These are phyloP conservation scores for Hozukius guyotensis DNA, from an alignment of 2,797 vertebrate species.

Conservation along the genomic window DNA sequence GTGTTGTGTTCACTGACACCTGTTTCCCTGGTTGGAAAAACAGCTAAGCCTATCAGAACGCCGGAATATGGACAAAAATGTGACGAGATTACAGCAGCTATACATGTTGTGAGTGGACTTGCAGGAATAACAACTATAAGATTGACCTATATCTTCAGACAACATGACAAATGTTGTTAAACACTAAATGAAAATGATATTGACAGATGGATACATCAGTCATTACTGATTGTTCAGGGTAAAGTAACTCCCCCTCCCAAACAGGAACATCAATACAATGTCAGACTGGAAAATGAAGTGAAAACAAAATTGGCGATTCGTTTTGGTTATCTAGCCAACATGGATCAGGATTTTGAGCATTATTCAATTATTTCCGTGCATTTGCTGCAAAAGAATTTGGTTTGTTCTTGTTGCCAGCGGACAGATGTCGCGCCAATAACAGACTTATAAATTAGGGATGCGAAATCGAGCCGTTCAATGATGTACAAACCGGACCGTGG, in stretches of 20 bases:
- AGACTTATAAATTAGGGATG: neutral
- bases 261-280: neutral
- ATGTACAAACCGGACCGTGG: no score
- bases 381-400: neutral
- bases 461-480: neutral
- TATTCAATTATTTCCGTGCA: neutral
- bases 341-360: neutral
- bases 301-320: neutral
- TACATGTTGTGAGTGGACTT: neutral
- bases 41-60: neutral
- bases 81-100: neutral
- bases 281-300: neutral
- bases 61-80: neutral
- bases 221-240: neutral
- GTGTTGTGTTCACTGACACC: neutral
- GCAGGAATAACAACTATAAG: neutral
- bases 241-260: neutral
- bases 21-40: slow-evolving; percentile 8
- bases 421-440: neutral
- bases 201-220: fast-evolving
- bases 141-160: neutral
- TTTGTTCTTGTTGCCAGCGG: neutral
- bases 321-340: neutral
- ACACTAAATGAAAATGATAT: neutral
- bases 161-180: neutral